Evolutionary conservation across 2,797 vertebrate species (phyloP).

Genomic region (Chelidonichthys spinosus): DNA sequence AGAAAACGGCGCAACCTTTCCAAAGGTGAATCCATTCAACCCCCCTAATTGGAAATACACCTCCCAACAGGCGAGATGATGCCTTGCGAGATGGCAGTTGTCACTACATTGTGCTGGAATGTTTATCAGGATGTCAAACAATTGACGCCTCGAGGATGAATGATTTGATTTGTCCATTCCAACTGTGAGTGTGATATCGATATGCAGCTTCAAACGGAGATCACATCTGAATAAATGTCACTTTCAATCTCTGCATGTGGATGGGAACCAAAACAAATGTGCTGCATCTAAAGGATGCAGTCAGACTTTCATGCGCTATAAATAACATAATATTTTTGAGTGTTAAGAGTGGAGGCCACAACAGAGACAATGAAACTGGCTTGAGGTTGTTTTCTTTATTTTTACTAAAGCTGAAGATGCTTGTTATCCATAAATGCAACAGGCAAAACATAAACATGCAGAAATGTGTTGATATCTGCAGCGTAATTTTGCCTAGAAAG

Average conservation of each 20-base stretch:
- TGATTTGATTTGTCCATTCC: background rate
- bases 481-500: too few species aligned
- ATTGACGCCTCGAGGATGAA: conserved; percentile 12
- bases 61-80: conserved; percentile 20
- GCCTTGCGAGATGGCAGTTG: conserved; percentile 31
- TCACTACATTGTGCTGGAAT: conserved; percentile 27
- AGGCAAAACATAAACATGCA: too few species aligned
- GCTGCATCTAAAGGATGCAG: too few species aligned
- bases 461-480: too few species aligned
- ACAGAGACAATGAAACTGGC: background rate
- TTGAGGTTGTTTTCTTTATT: background rate
- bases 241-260: background rate
- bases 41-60: conserved; percentile 41
- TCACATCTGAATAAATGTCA: background rate
- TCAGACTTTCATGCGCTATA: background rate
- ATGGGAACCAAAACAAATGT: background rate
- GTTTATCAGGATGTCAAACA: conserved; percentile 28
- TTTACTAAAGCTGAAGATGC: background rate
- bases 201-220: background rate
- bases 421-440: background rate
- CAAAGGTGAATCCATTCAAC: conserved; percentile 33
- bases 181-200: conserved; percentile 15
- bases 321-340: background rate
- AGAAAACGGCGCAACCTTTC: conserved; percentile 19
- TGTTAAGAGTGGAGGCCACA: background rate